phyloP scores from a whole-genome alignment of 2,113 vertebrate species.

The Brevimyrus niger region DNA sequence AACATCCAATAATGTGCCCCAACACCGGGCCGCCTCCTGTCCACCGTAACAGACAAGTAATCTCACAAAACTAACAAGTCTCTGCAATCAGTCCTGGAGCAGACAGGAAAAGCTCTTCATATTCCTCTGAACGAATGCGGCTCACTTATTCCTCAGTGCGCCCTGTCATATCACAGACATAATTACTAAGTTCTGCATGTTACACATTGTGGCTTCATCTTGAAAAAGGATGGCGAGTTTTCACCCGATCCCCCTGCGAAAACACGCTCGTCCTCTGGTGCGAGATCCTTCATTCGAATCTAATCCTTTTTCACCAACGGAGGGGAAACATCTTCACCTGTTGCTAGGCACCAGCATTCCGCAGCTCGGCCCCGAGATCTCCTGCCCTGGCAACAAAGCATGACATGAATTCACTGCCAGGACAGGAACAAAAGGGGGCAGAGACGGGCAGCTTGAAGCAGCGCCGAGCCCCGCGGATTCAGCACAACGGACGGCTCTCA shows the following conservation, averaged over 20 bases:
- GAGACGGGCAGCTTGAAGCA: not conserved
- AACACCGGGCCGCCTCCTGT: not conserved
- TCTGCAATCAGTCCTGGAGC: not conserved
- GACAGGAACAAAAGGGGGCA: conserved; percentile 2
- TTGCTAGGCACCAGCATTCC: conserved; percentile 42
- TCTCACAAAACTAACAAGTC: not conserved
- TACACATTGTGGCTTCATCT: not conserved
- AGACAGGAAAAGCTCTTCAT: not conserved
- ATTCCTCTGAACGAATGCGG: not conserved
- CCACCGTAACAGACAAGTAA: not conserved
- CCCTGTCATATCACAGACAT: not conserved
- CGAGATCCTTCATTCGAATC: not conserved
- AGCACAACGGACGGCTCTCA: conserved; percentile 6
- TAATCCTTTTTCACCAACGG: not conserved
- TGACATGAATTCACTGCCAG: conserved; percentile 11
- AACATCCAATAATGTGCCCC: not conserved
- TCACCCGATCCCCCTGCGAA: not conserved
- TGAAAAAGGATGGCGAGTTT: not conserved
- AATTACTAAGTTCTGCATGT: not conserved
- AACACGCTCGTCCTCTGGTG: not conserved
- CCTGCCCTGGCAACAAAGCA: conserved; percentile 15
- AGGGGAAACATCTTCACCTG: conserved; percentile 29
- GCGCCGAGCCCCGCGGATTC: not conserved
- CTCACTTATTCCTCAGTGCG: not conserved
- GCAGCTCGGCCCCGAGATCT: conserved; percentile 19